phyloP scores from a whole-genome alignment of 2,888 invertebrate genomes.

The Pseudanteris insignis region DNA sequence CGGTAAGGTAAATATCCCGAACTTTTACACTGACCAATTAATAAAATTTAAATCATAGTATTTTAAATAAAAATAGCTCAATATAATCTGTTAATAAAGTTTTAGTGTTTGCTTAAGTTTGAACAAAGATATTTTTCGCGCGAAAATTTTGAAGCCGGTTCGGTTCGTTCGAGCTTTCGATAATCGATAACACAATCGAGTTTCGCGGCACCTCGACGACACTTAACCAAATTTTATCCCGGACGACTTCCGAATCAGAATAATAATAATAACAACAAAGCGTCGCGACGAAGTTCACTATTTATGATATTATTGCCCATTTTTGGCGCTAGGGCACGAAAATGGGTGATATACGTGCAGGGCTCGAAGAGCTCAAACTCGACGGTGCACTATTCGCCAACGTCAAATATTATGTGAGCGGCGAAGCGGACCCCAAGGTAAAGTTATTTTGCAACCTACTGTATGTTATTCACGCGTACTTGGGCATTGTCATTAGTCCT shows the following conservation, averaged over 20 bases:
- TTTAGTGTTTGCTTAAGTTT: too few species aligned
- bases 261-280: slow-evolving; percentile 36
- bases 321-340: slow-evolving; percentile 45
- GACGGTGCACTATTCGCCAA: slow-evolving; percentile 78
- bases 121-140: neutral
- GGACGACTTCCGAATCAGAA: slow-evolving; percentile 8
- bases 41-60: too few species aligned
- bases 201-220: too few species aligned
- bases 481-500: neutral
- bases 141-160: neutral
- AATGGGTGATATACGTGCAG: slow-evolving; percentile 67
- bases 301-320: slow-evolving; percentile 32
- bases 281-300: slow-evolving; percentile 10
- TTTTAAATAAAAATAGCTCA: too few species aligned
- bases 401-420: slow-evolving; percentile 85
- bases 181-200: neutral
- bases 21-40: too few species aligned
- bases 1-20: too few species aligned
- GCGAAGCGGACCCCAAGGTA: slow-evolving; percentile 69
- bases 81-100: too few species aligned
- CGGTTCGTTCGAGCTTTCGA: neutral
- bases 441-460: too few species aligned
- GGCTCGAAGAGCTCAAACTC: slow-evolving; percentile 66
- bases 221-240: slow-evolving; percentile 21
- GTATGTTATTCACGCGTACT: neutral